Evolutionary conservation across 2,888 invertebrate genomes (phyloP), one percentile per base, ranked within the genome.

Genomic region (Calliphora vomitoria): DNA sequence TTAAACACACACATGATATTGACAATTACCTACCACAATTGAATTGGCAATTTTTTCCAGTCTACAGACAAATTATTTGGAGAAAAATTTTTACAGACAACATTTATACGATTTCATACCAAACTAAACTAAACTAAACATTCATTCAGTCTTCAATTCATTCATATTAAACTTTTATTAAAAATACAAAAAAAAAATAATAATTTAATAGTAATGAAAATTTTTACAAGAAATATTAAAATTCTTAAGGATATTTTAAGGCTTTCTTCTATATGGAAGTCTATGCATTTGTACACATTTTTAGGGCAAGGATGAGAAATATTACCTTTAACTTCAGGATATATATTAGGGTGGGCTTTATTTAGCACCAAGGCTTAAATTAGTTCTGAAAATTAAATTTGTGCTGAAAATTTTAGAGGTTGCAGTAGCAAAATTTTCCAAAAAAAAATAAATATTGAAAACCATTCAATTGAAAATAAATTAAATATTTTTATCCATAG

Each of bases 1-100:
- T 25, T 31, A 58, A 15, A 66, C 10, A 44, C 25, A 44, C 25
- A 41, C 66, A 55, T 78, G 31, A 55, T 78, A 68, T 78, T 68
- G 78, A 78, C 66, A 78, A 79, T 79, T 69, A 69, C 55, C 44
- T 66, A 68, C 58, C 68, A 60, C 79, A 79, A 79, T 69, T 69
- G 68, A 69, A 58, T 68, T 79, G 38, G 25, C 6, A 53, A 25
- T 64, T 53, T 44, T 55, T 41, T 50, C 10, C 58, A 25, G 20
- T 44, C n/a, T 38, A 35, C 13, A 71, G 18, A 71, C 35, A 55
- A 71, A 53, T 35, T n/a, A n/a, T 60, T 44, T 60, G 15, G 6
- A 31, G 20, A 62, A 47, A 47, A 75, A 47, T 3, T 35, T 75
- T 35, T 62, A 20, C 20, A 41, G 10, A 44, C 18, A 20, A 41